Base-by-base conservation (phyloP, 2,113 vertebrate genomes). In the Mesembrinibis cayennensis region DNA sequence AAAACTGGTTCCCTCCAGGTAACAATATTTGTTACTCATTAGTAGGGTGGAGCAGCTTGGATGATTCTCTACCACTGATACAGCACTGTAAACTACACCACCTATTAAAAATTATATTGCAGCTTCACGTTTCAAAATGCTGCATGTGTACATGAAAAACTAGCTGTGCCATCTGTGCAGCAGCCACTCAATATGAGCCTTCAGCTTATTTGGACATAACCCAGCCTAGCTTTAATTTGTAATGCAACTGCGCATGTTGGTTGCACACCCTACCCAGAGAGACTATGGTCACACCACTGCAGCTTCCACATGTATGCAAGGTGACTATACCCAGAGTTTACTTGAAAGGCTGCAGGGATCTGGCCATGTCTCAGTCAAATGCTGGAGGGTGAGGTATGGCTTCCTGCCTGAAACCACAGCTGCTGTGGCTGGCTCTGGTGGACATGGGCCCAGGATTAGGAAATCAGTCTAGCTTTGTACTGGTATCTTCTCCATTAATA, bases 181-280 rank as follows among this genome's bases (percentile, higher is more conserved):
- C 30, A 61, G 69, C 38, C 7, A 22, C 40, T 44, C 27, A 23
- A 0, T 10, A 16, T n/a, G 12, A 62, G 47, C 36, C 32, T 47
- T 71, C 30, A 36, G 49, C 34, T 47, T 19, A 19, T 42, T 17
- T 8, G 11, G 55, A 44, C 26, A 4, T 44, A 50, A 18, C 29
- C 19, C 45, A 38, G 30, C 9, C 21, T 71, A 63, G 16, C 26
- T 74, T 76, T 47, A 59, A 44, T 36, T 74, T 65, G 4, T 3
- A 26, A 20, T 27, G n/a, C 50, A 77, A 5, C 20, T 14, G 14
- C 0, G 0, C 5, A 0, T 9, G 27, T 27, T n/a, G 13, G 32
- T 49, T 65, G 62, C 38, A 22, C 29, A 73, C 8, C 18, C 29
- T 26, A 27, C 26, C 29, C 9, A 4, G 50, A 53, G 16, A 16